Conservation (phyloP, 2,113 vertebrate species). For the Anhinga anhinga region DNA sequence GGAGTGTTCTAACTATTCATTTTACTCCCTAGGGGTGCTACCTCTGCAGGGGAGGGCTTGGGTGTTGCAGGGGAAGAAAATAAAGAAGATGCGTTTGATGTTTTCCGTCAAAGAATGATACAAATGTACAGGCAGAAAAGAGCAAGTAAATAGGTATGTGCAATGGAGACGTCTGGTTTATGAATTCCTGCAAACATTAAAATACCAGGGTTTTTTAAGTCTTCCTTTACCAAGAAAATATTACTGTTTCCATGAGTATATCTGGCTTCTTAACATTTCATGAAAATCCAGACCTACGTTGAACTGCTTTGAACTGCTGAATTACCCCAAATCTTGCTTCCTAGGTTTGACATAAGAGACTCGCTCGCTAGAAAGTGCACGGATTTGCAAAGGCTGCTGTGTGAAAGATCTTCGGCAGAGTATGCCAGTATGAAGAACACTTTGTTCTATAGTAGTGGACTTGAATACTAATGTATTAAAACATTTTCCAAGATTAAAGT, state of each 20-base stretch:
- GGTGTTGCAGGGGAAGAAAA: constrained; percentile 72
- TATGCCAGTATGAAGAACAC: background rate
- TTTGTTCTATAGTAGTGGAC: background rate
- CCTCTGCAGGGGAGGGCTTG: constrained; percentile 78
- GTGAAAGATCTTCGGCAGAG: background rate
- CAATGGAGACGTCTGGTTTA: background rate
- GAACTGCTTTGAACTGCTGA: background rate
- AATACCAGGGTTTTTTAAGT: background rate
- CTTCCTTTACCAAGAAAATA: background rate
- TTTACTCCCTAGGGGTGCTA: constrained; percentile 73
- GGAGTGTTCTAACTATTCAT: constrained; percentile 38
- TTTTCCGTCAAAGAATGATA: constrained; percentile 82
- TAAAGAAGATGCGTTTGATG: constrained; percentile 77
- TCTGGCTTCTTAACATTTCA: background rate
- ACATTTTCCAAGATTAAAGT: background rate
- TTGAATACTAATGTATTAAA: background rate
- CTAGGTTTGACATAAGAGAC: constrained; percentile 31
- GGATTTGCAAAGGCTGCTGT: constrained; percentile 1
- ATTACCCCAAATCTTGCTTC: constrained; percentile 10
- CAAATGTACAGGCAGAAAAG: constrained; percentile 81
- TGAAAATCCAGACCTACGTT: background rate
- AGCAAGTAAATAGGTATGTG: constrained; percentile 76
- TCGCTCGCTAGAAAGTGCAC: background rate
- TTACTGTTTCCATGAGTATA: background rate
- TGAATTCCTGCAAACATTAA: background rate